Evolutionary conservation across 2,888 invertebrate genomes (phyloP).

Genomic region (Leptothorax acervorum): DNA sequence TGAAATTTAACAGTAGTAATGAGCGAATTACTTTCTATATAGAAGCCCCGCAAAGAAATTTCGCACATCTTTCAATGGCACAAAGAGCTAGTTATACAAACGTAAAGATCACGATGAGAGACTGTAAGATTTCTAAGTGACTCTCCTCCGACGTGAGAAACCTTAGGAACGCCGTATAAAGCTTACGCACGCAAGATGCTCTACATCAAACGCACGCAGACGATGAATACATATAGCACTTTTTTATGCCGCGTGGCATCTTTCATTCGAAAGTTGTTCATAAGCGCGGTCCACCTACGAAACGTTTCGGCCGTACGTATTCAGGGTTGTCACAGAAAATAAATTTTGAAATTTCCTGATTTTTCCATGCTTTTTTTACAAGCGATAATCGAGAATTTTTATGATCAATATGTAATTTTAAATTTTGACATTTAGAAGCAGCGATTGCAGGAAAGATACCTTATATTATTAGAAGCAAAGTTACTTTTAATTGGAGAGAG

Average conservation of each 20-base stretch:
- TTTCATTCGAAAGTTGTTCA: neutral
- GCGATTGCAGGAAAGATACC: too few species aligned
- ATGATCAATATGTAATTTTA: too few species aligned
- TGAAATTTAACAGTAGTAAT: constrained; percentile 13
- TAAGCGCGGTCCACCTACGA: neutral
- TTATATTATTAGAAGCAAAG: too few species aligned
- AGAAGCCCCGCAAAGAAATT: neutral
- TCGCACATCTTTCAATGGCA: constrained; percentile 14
- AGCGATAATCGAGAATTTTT: too few species aligned
- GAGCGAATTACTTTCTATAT: constrained; percentile 17
- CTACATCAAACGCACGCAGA: neutral
- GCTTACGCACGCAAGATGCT: neutral
- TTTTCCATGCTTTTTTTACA: too few species aligned
- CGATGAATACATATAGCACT: neutral
- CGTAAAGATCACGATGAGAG: neutral
- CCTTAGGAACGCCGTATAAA: neutral
- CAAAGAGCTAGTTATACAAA: constrained; percentile 21
- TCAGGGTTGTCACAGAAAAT: too few species aligned
- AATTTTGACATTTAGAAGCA: too few species aligned
- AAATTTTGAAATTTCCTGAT: too few species aligned
- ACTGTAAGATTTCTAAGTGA: constrained; percentile 19
- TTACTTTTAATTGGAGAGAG: too few species aligned
- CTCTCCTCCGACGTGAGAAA: constrained; percentile 42
- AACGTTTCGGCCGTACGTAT: neutral
- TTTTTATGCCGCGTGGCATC: neutral